Conservation (phyloP, 1,140 invertebrate species). For the Drosophila asahinai region DNA sequence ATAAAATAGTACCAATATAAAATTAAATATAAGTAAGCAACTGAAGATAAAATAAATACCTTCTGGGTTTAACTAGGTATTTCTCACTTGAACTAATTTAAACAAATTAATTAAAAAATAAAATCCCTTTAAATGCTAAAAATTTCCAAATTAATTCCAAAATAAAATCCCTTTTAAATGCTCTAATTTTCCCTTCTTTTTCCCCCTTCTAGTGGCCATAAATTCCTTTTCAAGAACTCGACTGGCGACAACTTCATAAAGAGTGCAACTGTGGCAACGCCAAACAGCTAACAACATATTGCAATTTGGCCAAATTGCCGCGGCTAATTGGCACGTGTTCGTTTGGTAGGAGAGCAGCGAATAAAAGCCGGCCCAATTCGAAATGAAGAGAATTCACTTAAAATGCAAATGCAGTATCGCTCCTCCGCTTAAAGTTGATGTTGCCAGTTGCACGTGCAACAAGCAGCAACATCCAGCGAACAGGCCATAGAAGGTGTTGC, state of each 20-base stretch:
- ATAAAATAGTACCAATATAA: too few species aligned
- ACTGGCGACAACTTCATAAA: constrained; percentile 76
- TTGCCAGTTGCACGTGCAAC: constrained; percentile 47
- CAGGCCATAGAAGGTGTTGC: constrained; percentile 50
- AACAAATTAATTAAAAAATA: not conserved
- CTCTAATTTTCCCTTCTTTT: not conserved
- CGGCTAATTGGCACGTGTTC: constrained; percentile 79
- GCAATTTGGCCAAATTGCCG: constrained; percentile 81
- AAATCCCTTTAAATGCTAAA: too few species aligned
- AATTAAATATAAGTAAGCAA: not conserved
- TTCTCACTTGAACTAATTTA: not conserved
- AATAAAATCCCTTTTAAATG: not conserved
- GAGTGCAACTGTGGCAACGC: constrained; percentile 52
- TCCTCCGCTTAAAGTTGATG: constrained; percentile 23
- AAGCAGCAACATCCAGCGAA: constrained; percentile 12
- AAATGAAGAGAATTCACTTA: constrained; percentile 82
- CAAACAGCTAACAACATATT: constrained; percentile 79
- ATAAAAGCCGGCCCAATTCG: constrained; percentile 57
- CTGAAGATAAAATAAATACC: too few species aligned
- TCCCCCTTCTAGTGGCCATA: constrained; percentile 19
- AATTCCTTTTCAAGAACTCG: constrained; percentile 49
- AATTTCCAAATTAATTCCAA: not conserved
- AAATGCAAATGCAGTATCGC: constrained; percentile 69
- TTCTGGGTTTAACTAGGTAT: too few species aligned
- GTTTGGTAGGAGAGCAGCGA: not conserved